Evolutionary conservation across 2,797 vertebrate species (phyloP), one percentile per base, ranked within the genome.

Genomic region (Myripristis murdjan): DNA sequence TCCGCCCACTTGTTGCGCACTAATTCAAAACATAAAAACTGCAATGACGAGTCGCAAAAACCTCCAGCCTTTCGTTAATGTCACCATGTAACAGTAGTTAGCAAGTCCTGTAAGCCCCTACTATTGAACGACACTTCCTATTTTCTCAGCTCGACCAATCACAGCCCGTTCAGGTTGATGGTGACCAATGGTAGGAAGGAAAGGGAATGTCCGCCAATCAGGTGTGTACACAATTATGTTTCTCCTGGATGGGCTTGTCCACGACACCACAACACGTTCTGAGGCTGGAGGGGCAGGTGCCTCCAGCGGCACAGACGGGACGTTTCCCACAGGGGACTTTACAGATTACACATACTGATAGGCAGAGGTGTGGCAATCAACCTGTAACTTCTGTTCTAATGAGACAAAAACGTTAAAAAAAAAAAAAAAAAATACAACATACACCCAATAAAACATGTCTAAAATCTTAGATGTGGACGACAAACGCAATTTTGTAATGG

Each of bases 171-270:
- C 18, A 3, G 20, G n/a, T 26, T 62, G 44, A 67, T 18, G 18
- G 31, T 31, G 82, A 75, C 95, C 93, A 95, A 95, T 95, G 23
- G 78, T 8, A 37, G 35, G 9, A 0, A 6, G 9, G 6, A 15
- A 52, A 10, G 8, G 7, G 39, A 0, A 20, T 12, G 12, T 35
- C 52, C 83, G 71, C 95, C 73, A 95, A 95, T 95, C 90, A 69
- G 60, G 46, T 76, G 81, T 60, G 87, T 92, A 95, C 95, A 96
- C 94, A 95, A 67, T 91, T 85, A 73, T 71, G 41, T 58, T 84
- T 78, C 57, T 15, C 3, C 64, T 49, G 61, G 73, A 77, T 52
- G 77, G 69, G 78, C 65, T 82, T 69, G 90, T 83, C 84, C 92
- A 93, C 88, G 91, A 92, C 90, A 92, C 55, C 87, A 67, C 75